Conservation (phyloP, 1,140 invertebrate genomes). For the Trichonephila inaurata region DNA sequence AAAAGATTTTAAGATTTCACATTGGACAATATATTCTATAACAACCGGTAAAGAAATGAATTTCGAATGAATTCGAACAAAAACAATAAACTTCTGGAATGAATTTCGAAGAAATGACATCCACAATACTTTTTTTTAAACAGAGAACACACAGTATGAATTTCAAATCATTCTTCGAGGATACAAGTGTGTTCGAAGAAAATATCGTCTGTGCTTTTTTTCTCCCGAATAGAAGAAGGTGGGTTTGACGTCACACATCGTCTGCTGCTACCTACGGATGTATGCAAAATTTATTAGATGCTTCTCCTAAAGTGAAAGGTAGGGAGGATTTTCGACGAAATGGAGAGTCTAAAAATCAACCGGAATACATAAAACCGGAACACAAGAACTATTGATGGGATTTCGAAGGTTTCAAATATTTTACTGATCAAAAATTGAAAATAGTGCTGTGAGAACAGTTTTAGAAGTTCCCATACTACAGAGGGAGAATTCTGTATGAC, state of each 20-base stretch:
- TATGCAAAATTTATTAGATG: slow-evolving; percentile 16
- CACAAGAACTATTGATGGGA: no score
- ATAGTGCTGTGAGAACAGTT: no score
- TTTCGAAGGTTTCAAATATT: no score
- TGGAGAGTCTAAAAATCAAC: neutral
- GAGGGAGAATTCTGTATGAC: no score
- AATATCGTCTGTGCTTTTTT: neutral
- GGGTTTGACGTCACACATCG: neutral
- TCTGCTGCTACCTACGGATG: neutral
- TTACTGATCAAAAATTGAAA: no score
- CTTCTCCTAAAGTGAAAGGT: neutral
- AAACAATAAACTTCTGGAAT: neutral
- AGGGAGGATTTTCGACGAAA: neutral
- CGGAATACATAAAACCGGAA: no score
- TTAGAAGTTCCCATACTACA: no score
- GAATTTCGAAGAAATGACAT: neutral
- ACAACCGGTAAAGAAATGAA: no score
- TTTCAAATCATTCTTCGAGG: neutral
- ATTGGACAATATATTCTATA: no score
- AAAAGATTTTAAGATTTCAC: no score
- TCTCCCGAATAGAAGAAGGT: neutral
- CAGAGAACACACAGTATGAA: neutral
- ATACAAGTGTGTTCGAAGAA: neutral
- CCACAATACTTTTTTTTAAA: neutral
- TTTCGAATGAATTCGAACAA: no score